Conservation (phyloP, 2,113 vertebrate species). For the Falcunculus frontatus region DNA sequence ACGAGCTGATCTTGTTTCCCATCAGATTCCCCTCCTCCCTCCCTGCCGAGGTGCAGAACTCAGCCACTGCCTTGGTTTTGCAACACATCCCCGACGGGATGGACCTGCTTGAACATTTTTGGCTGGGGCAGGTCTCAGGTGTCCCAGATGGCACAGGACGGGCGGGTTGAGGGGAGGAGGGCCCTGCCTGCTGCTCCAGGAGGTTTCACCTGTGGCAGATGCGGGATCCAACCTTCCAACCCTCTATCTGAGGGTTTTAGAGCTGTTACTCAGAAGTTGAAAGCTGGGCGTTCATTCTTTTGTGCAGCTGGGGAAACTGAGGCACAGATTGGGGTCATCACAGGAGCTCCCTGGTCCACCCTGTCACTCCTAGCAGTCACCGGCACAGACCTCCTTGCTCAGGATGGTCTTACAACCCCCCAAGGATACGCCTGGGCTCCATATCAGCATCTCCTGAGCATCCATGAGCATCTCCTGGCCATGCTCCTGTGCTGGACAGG, state of each 20-base stretch:
- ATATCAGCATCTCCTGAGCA: not conserved
- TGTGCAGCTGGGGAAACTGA: not conserved
- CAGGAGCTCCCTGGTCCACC: not conserved
- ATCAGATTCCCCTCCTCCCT: not conserved
- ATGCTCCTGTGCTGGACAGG: rapidly evolving
- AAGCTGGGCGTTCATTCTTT: not conserved
- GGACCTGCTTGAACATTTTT: slow-evolving; percentile 28
- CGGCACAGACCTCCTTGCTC: not conserved
- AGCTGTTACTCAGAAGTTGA: not conserved
- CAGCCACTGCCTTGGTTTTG: not conserved
- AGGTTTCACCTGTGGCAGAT: not conserved
- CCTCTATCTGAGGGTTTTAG: not conserved
- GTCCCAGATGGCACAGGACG: rapidly evolving
- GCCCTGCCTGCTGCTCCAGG: not conserved
- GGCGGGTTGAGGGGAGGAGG: not conserved
- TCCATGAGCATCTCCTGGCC: not conserved
- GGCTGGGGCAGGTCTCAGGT: not conserved
- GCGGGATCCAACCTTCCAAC: rapidly evolving
- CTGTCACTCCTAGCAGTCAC: not conserved
- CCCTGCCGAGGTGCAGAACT: not conserved
- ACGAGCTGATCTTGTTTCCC: not conserved
- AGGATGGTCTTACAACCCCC: no score
- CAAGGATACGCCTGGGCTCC: not conserved
- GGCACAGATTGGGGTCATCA: not conserved
- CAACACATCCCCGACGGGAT: slow-evolving; percentile 3